These are phyloP conservation scores for Chlamydotis undulata DNA, from an alignment of 2,113 vertebrate species.

Conservation along the genomic window DNA sequence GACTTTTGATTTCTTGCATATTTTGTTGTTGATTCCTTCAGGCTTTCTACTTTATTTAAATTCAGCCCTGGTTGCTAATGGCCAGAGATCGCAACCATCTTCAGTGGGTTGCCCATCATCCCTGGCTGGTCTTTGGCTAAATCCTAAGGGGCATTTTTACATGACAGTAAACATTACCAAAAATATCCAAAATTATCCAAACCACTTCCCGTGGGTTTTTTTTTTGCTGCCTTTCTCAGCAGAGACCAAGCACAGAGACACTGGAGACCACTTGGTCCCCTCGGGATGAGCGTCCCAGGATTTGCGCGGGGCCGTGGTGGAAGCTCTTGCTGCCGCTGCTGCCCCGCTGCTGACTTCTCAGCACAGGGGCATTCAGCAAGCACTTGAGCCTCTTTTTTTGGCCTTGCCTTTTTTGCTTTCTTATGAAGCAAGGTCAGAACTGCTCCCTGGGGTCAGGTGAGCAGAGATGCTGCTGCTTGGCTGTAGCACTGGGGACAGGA, in stretches of 20 bases:
- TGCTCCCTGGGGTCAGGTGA: neutral
- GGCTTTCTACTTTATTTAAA: neutral
- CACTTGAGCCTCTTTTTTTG: neutral
- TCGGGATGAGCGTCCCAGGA: neutral
- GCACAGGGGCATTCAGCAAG: neutral
- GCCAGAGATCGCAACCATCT: neutral
- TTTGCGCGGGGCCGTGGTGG: fast-evolving
- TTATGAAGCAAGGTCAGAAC: neutral
- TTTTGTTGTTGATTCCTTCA: neutral
- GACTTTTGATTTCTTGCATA: neutral
- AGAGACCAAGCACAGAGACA: neutral
- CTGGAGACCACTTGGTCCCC: neutral
- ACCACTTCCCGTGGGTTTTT: neutral
- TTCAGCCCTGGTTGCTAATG: neutral
- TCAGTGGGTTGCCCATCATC: neutral
- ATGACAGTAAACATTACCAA: neutral
- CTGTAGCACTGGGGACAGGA: neutral
- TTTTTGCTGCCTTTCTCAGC: neutral
- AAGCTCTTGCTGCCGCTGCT: neutral
- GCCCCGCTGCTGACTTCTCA: neutral
- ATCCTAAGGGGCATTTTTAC: neutral
- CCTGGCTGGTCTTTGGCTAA: neutral
- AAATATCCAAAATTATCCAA: neutral
- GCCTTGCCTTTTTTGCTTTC: neutral
- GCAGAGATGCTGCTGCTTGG: neutral